A percentile compares a stretch with the other conserved stretches of the same genome.
Conservation (phyloP, 2,113 vertebrate genomes). For the Microcebus ravelobensis region DNA sequence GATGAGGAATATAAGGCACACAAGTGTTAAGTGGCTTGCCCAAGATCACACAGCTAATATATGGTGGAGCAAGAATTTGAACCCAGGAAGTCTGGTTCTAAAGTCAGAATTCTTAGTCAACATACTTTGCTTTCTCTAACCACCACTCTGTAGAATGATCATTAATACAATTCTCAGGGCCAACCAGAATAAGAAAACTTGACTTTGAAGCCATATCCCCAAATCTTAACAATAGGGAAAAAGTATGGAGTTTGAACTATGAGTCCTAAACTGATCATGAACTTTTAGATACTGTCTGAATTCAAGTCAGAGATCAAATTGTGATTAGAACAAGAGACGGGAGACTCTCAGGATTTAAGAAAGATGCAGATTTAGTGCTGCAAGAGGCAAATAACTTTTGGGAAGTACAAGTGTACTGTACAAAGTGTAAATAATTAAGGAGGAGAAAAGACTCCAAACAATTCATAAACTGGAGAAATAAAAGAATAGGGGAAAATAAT, state of each 20-base stretch:
- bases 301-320: not conserved
- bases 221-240: not conserved
- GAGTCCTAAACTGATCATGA: not conserved
- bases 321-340: not conserved
- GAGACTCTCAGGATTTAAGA: not conserved
- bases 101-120: not conserved
- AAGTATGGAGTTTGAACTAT: not conserved
- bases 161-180: not conserved
- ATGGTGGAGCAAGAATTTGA: not conserved
- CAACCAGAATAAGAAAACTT: not conserved
- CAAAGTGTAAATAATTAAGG: conserved; percentile 39
- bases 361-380: not conserved
- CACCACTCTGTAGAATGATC: no score
- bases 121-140: not conserved
- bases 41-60: not conserved
- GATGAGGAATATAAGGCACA: not conserved
- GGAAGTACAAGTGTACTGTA: not conserved
- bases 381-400: not conserved
- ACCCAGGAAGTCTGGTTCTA: not conserved
- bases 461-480: conserved; percentile 37
- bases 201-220: not conserved
- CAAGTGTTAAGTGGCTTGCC: not conserved
- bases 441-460: conserved; percentile 7
- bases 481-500: conserved; percentile 54
- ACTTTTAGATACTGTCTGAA: not conserved